Conservation (phyloP, 2,113 vertebrate species). For the Epinephelus cyanopodus region DNA sequence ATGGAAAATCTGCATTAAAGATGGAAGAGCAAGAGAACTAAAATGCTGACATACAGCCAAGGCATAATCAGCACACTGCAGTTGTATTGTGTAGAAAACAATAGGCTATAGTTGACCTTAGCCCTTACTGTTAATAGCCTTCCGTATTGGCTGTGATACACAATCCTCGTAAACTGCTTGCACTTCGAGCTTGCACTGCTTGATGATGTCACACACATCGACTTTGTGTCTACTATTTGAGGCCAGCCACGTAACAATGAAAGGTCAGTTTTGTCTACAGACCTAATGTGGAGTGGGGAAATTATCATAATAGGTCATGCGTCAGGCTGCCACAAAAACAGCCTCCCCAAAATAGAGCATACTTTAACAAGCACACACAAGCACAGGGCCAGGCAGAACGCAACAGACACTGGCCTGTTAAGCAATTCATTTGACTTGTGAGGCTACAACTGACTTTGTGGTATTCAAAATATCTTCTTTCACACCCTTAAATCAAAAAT, state of each 20-base stretch:
- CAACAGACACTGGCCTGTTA: neutral
- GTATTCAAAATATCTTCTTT: neutral
- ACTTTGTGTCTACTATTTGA: conserved; percentile 61
- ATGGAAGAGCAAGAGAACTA: conserved; percentile 26
- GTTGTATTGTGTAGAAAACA: conserved; percentile 65
- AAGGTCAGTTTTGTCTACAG: conserved; percentile 39
- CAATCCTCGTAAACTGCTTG: conserved; percentile 46
- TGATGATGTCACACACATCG: conserved; percentile 55
- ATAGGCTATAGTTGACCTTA: conserved; percentile 54
- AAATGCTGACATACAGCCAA: conserved; percentile 27
- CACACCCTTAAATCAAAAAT: neutral
- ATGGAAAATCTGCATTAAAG: conserved; percentile 37
- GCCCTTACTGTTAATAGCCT: conserved; percentile 59
- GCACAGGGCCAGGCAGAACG: neutral
- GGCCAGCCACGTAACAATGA: conserved; percentile 49
- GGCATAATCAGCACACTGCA: conserved; percentile 38
- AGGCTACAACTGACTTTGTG: neutral
- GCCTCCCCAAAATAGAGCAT: conserved; percentile 29
- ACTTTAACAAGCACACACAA: conserved; percentile 16
- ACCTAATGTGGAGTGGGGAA: conserved; percentile 20
- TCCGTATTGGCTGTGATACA: conserved; percentile 47
- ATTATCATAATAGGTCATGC: conserved; percentile 36
- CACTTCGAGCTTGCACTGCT: conserved; percentile 32
- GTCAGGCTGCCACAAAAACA: conserved; percentile 25
- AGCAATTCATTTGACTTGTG: neutral